These are phyloP conservation scores for Drosophila pachea DNA, from an alignment of 1,140 invertebrate genomes.

Conservation along the genomic window DNA sequence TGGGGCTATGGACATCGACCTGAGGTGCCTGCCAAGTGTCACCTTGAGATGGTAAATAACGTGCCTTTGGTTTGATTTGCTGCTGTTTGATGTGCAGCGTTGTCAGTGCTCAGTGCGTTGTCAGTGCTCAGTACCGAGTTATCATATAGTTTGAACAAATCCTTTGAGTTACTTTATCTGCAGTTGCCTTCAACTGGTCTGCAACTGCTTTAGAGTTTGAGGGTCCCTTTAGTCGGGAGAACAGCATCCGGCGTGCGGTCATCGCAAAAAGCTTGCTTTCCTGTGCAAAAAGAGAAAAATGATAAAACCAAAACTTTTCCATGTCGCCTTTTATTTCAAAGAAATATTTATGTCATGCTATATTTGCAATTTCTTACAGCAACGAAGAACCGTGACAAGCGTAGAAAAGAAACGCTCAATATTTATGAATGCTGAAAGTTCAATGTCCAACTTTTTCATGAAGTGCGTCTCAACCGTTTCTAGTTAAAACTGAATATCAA, in stretches of 20 bases:
- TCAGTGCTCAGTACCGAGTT: background rate
- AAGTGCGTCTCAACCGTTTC: no score
- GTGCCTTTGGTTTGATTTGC: conserved; percentile 7
- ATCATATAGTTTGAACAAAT: conserved; percentile 43
- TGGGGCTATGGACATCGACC: background rate
- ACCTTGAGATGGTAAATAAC: conserved; percentile 53
- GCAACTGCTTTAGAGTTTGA: conserved; percentile 1
- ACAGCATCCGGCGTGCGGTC: conserved; percentile 3
- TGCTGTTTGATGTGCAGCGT: conserved; percentile 24
- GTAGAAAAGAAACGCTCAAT: background rate
- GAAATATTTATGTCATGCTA: background rate
- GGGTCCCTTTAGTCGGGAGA: no score
- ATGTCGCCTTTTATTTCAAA: conserved; percentile 1
- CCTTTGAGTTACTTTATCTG: conserved; percentile 42
- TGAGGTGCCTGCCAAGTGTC: conserved; percentile 39
- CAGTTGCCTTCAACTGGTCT: conserved; percentile 17
- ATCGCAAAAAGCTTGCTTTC: conserved; percentile 15
- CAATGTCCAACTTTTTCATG: background rate
- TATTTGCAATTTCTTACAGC: conserved; percentile 6
- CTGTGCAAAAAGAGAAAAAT: background rate
- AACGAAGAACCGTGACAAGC: background rate
- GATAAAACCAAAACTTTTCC: conserved; percentile 2
- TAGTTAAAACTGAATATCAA: no score
- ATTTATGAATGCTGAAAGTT: background rate
- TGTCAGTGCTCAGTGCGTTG: background rate